A percentile compares a stretch with the other conserved stretches of the same genome.
Evolutionary conservation across 2,113 vertebrate genomes (phyloP).

Genomic region (Muntiacus muntjak): DNA sequence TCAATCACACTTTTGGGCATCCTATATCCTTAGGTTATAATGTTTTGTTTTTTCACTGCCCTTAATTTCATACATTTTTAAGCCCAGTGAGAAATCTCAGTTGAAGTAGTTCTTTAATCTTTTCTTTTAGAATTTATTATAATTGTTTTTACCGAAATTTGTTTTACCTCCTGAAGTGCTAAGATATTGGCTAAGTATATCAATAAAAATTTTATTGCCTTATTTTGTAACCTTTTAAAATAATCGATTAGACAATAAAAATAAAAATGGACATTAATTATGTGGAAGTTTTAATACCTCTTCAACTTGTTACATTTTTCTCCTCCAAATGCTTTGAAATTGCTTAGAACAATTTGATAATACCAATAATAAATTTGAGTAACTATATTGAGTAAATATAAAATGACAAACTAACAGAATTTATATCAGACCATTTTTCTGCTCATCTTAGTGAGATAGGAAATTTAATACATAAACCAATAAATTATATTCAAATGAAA

Average conservation of each 20-base stretch:
- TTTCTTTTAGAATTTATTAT: slow-evolving; percentile 53
- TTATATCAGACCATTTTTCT: slow-evolving; percentile 79
- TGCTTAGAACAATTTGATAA: slow-evolving; percentile 64
- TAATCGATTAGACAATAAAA: slow-evolving; percentile 73
- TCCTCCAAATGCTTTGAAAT: slow-evolving; percentile 65
- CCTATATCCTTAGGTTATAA: background rate
- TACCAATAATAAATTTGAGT: slow-evolving; percentile 69
- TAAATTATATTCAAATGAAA: slow-evolving; percentile 75
- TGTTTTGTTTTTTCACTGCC: background rate
- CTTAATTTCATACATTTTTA: slow-evolving; percentile 63
- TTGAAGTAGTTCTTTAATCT: background rate
- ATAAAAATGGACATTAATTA: slow-evolving; percentile 74
- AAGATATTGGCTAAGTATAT: slow-evolving; percentile 53
- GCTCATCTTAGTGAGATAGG: slow-evolving; percentile 73
- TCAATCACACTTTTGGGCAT: background rate
- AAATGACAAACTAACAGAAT: slow-evolving; percentile 78
- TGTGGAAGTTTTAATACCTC: slow-evolving; percentile 44
- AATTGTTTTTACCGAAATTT: slow-evolving; percentile 54
- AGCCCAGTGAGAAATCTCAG: slow-evolving; percentile 26
- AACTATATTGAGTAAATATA: slow-evolving; percentile 65
- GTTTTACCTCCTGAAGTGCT: slow-evolving; percentile 41
- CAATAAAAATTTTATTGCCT: slow-evolving; percentile 52
- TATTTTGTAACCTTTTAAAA: slow-evolving; percentile 62
- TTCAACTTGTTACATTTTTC: slow-evolving; percentile 61
- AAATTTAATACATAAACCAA: slow-evolving; percentile 80